Evolutionary conservation across 2,113 vertebrate species (phyloP), one percentile per base, ranked within the genome.

Genomic region (Petrocephalus microphthalmus): DNA sequence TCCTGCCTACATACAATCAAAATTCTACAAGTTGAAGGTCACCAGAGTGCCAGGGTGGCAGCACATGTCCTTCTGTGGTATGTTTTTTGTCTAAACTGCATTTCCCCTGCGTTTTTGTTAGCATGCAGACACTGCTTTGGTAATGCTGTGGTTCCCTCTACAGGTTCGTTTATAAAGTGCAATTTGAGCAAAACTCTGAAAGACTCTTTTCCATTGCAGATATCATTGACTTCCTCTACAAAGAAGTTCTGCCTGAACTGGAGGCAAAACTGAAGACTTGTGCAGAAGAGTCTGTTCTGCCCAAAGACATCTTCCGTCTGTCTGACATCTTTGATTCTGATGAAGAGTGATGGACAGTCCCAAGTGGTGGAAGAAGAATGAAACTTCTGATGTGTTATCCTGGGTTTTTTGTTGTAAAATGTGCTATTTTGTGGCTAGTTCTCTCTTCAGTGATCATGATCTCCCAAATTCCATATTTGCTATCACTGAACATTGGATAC

Each of bases 171-270:
- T 78, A 19, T 5, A 78, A 78, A 42, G 15, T 42, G 33, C 71
- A 37, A 37, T 19, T 42, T 42, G 6, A 37, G 15, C 67, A 13
- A 13, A 71, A 33, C 64, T 33, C 33, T 74, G 37, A 74, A 33
- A 37, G 29, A 37, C 29, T 74, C 3, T 37, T 37, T 1, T 78
- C 25, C 85, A 20, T 64, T 87, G 37, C 91, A 95, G 95, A 95
- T 47, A 91, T 93, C 49, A 87, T 95, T 4, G 92, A 94, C 90
- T 93, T 92, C 89, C 91, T 95, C 67, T 87, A 92, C 42, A 29
- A 67, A 7, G 88, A 54, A 0, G 82, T 87, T 2, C 11, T 91
- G 81, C 94, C 95, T 1, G 0, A 22, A 0, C 90, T 95, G 20
- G 1, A 90, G 87, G 5, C 90, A 11, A 29, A 51, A 4, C 82